Evolutionary conservation across 2,113 vertebrate species (phyloP), one percentile per base, ranked within the genome.

Genomic region (Fregata magnificens): DNA sequence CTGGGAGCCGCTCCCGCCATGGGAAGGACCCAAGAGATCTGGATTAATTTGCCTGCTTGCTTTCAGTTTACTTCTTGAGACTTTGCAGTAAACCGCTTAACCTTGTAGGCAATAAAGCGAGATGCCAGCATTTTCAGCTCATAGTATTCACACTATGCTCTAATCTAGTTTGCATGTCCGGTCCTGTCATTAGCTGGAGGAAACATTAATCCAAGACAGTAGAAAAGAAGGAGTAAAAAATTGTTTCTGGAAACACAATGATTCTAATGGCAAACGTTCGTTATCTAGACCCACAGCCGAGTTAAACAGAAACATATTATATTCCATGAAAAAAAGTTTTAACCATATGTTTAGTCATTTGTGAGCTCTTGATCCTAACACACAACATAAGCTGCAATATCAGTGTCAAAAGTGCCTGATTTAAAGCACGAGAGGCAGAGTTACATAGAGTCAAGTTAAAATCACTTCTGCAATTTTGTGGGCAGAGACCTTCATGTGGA

Each of bases 301-400:
- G 92, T 92, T 96, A 98, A 97, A 95, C 87, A 93, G 69, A 93
- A 97, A 95, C 96, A 96, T 91, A 96, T 95, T 94, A 92, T 78
- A 89, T 87, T 88, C 34, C 67, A 91, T 19, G 42, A 69, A 86
- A 93, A 96, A 91, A 86, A 83, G 76, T 89, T 95, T 94, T 88
- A 95, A 81, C 84, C 91, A 94, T 95, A 93, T 96, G 90, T 95
- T 96, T 94, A 95, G 93, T 93, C 80, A 74, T 91, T 95, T 94
- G 89, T 88, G 85, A 96, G 92, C 93, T 95, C 96, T 95, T 96
- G 94, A 97, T 97, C 93, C 82, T 96, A 95, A 97, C 89, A 55
- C 95, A 94, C 89, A 97, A 95, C 90, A 96, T 93, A 96, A 95
- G 95, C 93, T 96, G 94, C 82, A 96, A 70, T 90, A 93, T 93